Evolutionary conservation across 2,113 vertebrate species (phyloP).

Genomic region (Ochotona curzoniae): DNA sequence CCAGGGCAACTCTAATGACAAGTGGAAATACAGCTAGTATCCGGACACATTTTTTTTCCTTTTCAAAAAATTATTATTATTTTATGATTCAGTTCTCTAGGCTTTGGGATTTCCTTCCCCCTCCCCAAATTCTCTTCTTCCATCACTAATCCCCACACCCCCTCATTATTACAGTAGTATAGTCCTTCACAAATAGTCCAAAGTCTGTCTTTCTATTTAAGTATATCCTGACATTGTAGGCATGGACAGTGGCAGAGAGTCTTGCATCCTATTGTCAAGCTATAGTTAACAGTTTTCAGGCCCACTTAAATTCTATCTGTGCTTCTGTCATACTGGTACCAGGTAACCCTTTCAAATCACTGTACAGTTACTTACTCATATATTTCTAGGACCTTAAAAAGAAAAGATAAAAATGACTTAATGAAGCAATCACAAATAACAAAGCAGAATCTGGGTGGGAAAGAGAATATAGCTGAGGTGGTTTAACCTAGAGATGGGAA

Average conservation of each 20-base stretch:
- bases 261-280: too few relatives aligned
- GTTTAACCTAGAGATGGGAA: neutral
- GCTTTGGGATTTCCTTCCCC: too few relatives aligned
- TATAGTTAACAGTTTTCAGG: too few relatives aligned
- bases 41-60: neutral
- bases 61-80: too few relatives aligned
- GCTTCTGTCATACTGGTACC: neutral
- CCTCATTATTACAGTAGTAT: too few relatives aligned
- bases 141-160: too few relatives aligned
- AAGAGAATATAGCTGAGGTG: neutral
- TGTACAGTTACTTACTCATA: neutral
- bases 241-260: too few relatives aligned
- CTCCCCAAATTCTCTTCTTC: too few relatives aligned
- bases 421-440: neutral
- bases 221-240: too few relatives aligned
- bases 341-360: slow-evolving; percentile 13
- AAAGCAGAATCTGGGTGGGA: neutral
- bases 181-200: too few relatives aligned
- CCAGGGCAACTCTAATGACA: neutral
- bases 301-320: neutral
- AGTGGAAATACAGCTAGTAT: slow-evolving; percentile 24
- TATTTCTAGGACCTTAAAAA: slow-evolving; percentile 38
- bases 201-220: too few relatives aligned
- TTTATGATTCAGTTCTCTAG: too few relatives aligned
- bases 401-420: neutral